Evolutionary conservation across 2,888 invertebrate genomes (phyloP), one percentile per base, ranked within the genome.

Genomic region (Acronicta aceris): DNA sequence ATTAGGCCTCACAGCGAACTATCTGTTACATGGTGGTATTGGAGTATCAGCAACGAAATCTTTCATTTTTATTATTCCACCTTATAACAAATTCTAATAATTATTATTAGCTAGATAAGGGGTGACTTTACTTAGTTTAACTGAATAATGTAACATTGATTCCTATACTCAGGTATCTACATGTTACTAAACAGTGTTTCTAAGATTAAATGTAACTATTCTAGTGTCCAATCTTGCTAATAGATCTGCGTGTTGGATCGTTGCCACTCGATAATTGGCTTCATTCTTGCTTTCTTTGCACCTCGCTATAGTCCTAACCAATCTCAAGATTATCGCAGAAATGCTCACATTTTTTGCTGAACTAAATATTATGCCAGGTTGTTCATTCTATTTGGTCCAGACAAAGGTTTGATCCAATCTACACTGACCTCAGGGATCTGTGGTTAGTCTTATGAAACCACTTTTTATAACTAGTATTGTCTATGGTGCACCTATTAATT

Each of bases 281-380:
- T 40, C 6, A 40, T 58, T 74, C 33, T 57, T 54, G 63, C 70
- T 52, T 55, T 58, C 53, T 74, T 58, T 53, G 71, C 65, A 58
- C 46, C 64, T 74, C 52, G 15, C 59, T 59, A 64, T 70, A 64
- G 43, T 46, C n/a, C 49, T 53, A 15, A 54, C 25, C 38, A 41
- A 57, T 63, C 71, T 74, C 25, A 25, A 57, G 41, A 57, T 51
- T 69, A 74, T 69, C 43, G 56, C 40, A 13, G 47, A 49, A n/a
- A 41, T 49, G n/a, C 38, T 21, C 15, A 13, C 27, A 42, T 47
- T 74, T 69, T 65, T 65, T 54, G 58, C 61, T 42, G 50, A 78
- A 62, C 53, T 40, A 40, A 66, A 62, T 54, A 49, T 49, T 38
- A 38, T n/a, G 41, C 47, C 50, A 30, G 58, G 42, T 52, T 46